Percentiles rank a stretch among this genome's conserved stretches.
phyloP scores from a whole-genome alignment of 92 coral and sea anemone genomes.

The Heliopora coerulea region DNA sequence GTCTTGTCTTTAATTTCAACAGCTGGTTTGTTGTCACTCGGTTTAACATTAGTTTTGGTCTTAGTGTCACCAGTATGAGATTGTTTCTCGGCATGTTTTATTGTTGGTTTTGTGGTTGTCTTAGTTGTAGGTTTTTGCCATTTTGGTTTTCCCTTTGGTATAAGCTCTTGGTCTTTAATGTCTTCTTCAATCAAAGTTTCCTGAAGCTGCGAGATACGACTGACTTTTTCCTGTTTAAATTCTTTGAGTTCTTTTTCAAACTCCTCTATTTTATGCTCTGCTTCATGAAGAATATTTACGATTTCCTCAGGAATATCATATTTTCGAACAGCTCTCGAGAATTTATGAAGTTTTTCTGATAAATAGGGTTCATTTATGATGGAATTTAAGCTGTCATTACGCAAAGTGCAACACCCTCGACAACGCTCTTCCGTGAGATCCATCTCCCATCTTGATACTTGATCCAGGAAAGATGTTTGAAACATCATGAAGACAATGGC shows the following conservation, averaged over 20 bases:
- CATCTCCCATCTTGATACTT: conserved; percentile 2
- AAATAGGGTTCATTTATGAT: conserved; percentile 22
- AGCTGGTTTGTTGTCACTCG: background rate
- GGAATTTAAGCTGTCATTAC: conserved; percentile 5
- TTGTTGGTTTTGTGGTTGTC: background rate
- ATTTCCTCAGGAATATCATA: conserved; percentile 32
- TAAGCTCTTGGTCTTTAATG: background rate
- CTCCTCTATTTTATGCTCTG: conserved; percentile 7
- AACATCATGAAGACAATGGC: conserved; percentile 30
- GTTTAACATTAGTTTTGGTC: background rate
- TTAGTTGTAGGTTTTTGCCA: background rate
- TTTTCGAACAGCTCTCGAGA: conserved; percentile 28
- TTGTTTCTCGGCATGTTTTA: background rate
- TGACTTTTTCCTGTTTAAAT: background rate
- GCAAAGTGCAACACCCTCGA: conserved; percentile 22
- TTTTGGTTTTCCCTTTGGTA: background rate
- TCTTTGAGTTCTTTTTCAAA: conserved; percentile 19
- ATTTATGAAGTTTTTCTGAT: conserved; percentile 36
- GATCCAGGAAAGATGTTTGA: conserved; percentile 5
- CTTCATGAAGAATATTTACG: conserved; percentile 27
- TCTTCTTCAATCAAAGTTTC: background rate
- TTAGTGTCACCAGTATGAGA: background rate
- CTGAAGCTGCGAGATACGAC: background rate
- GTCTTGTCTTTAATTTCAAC: no score
- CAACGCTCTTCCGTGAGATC: conserved; percentile 10